Percentiles rank a stretch among this genome's conserved stretches.
These are phyloP conservation scores for Sorex araneus DNA, from an alignment of 2,113 vertebrate species.

Conservation along the genomic window DNA sequence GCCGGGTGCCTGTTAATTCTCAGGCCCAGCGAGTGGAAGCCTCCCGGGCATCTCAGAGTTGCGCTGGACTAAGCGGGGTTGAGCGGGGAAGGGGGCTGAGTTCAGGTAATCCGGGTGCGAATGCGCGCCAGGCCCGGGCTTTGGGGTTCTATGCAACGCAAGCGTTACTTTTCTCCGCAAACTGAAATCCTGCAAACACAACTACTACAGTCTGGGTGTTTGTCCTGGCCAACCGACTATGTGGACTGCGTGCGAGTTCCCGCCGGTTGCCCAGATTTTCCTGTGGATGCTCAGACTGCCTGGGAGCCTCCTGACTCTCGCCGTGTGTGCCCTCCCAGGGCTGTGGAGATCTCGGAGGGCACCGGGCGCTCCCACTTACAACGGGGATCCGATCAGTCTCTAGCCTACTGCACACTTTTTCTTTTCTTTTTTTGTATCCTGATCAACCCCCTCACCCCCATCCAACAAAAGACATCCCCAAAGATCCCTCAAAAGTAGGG, in stretches of 20 bases:
- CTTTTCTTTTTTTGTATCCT: too few relatives aligned
- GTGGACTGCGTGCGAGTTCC: neutral
- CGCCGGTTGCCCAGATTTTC: neutral
- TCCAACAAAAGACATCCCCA: neutral
- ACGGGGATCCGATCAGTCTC: neutral
- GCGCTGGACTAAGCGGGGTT: neutral
- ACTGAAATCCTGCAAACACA: conserved; percentile 55
- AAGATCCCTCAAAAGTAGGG: neutral
- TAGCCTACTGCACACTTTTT: neutral
- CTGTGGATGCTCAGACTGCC: neutral
- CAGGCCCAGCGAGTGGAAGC: neutral
- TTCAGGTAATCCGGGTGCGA: neutral
- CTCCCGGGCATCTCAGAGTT: neutral
- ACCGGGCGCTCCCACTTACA: neutral
- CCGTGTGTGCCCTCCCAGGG: neutral
- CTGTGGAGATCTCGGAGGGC: neutral
- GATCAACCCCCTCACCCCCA: too few relatives aligned
- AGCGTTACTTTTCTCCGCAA: conserved; percentile 37
- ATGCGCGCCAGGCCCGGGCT: neutral
- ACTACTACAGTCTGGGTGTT: neutral
- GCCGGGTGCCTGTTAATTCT: neutral
- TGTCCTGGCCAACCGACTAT: neutral
- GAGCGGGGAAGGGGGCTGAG: neutral
- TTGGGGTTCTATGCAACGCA: neutral
- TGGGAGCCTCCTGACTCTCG: neutral